Conservation (phyloP, 2,113 vertebrate species). For the Lampris incognitus region DNA sequence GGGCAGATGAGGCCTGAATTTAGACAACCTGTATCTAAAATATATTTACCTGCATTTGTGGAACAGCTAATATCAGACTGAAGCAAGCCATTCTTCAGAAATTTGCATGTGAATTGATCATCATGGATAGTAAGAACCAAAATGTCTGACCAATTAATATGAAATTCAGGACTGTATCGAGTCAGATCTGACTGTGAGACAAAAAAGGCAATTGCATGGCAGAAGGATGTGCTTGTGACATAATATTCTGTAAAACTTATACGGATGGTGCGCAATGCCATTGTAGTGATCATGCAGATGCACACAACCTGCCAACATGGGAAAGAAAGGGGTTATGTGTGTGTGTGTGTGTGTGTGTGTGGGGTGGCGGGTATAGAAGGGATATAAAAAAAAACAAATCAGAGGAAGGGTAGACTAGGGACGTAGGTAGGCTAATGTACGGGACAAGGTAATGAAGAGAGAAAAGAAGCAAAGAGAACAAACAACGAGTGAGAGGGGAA, state of each 20-base stretch:
- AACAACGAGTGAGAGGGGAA: conserved; percentile 49
- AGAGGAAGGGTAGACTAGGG: not conserved
- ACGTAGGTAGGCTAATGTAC: not conserved
- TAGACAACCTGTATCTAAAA: not conserved
- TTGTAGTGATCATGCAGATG: conserved; percentile 71
- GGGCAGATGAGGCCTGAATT: not conserved
- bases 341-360: too few species aligned
- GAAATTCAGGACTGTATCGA: not conserved
- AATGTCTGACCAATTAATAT: not conserved
- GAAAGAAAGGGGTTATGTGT: not conserved
- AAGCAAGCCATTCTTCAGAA: not conserved
- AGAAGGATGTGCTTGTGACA: conserved; percentile 29
- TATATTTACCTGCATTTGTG: not conserved
- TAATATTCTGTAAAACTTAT: conserved; percentile 45
- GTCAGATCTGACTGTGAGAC: conserved; percentile 65
- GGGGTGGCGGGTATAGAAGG: conserved; percentile 1
- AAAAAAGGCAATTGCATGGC: conserved; percentile 26
- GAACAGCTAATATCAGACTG: not conserved
- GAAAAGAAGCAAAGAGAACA: conserved; percentile 28
- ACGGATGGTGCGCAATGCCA: conserved; percentile 47
- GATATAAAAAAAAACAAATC: conserved; percentile 12
- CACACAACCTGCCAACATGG: conserved; percentile 58
- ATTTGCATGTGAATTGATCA: not conserved
- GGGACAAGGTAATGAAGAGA: not conserved
- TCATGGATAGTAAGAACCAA: not conserved